These are phyloP conservation scores for Intellagama lesueurii DNA, from an alignment of 2,797 vertebrate genomes.

Conservation along the genomic window DNA sequence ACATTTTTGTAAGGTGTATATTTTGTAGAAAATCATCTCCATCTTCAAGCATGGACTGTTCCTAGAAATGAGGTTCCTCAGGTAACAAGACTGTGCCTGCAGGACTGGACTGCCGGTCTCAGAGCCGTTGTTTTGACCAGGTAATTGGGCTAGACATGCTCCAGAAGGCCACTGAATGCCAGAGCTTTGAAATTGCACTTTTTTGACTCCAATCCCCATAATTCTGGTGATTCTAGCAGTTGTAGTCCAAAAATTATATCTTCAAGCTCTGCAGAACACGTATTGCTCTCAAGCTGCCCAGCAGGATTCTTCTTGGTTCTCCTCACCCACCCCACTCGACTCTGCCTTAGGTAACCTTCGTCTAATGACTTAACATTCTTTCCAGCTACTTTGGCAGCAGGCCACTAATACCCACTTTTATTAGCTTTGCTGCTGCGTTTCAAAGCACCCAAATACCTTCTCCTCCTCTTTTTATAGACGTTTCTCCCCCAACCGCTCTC, in stretches of 20 bases:
- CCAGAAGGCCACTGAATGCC: too few species aligned
- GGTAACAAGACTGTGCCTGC: too few species aligned
- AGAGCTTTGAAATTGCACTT: background rate
- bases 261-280: background rate
- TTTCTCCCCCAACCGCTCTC: background rate
- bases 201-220: background rate
- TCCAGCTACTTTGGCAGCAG: conserved; percentile 1
- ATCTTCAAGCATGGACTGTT: too few species aligned
- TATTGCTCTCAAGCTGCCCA: background rate
- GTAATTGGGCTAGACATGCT: too few species aligned
- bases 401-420: conserved; percentile 9
- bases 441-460: background rate
- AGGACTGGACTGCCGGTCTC: too few species aligned
- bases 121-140: too few species aligned
- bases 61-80: too few species aligned
- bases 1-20: too few species aligned
- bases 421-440: conserved; percentile 10
- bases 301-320: background rate
- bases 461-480: background rate
- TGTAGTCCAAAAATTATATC: background rate
- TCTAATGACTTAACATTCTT: conserved; percentile 28
- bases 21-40: too few species aligned
- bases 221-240: background rate
- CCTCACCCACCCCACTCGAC: background rate
- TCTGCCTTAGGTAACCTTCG: conserved; percentile 17